Evolutionary conservation across 2,888 invertebrate genomes (phyloP), one percentile per base, ranked within the genome.

Genomic region (Eupithecia tripunctaria): DNA sequence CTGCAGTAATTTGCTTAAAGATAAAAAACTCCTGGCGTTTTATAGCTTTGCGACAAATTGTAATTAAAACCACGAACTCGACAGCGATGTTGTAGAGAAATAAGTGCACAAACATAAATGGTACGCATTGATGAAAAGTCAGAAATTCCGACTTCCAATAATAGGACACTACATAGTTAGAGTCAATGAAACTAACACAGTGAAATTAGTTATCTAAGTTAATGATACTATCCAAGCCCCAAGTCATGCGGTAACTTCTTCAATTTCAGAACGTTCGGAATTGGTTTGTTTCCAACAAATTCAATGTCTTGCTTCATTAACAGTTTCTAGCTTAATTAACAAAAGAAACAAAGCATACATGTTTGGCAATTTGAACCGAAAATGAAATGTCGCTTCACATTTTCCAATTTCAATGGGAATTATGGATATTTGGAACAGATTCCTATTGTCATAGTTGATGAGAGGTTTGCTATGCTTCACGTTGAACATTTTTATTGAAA

Each of bases 1-100:
- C 76, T 74, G 68, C 78, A 80, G 81, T 83, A 84, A 86, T 85
- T 86, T 84, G 80, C 81, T 80, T 80, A 81, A 82, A 80, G 78
- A 82, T 82, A 85, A 85, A 84, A n/a, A 85, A 82, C 76, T 70
- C 75, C 12, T 80, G 79, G 78, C 81, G 78, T 80, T 81, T 78
- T 71, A 76, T 76, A 76, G 74, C 71, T 72, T 64, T 60, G 47
- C 64, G 72, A 76, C 69, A 75, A 62, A 77, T 79, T 74, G 69
- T 63, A 75, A 77, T 77, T 29, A 64, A 36, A 64, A 36, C 38
- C 64, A 64, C 64, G 25, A n/a, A 38, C 38, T 21, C 10, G 10
- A 41, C 15, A 14, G 60, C 18, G 27, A 29, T 60, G 8, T 29
- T 60, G 29, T 60, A 27, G 5, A 27, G 7, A 59, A 25, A 25